These are phyloP conservation scores for Drosophila equinoxialis DNA, from an alignment of 1,140 invertebrate genomes.

Conservation along the genomic window DNA sequence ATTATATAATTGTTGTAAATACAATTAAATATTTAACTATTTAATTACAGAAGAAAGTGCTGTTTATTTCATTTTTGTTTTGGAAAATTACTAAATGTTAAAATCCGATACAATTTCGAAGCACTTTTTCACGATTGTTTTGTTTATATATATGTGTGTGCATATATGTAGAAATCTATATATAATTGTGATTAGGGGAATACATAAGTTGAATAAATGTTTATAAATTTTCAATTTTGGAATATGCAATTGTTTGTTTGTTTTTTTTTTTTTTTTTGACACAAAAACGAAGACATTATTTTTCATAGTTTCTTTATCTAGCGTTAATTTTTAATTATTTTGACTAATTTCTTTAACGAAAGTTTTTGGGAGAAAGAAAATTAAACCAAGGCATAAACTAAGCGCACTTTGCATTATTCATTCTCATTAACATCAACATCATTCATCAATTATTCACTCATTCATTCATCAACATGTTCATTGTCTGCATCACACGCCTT, in stretches of 20 bases:
- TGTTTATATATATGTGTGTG: conserved; percentile 32
- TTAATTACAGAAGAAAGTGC: conserved; percentile 64
- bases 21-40: conserved; percentile 77
- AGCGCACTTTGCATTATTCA: conserved; percentile 37
- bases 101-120: conserved; percentile 29
- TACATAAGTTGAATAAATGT: conserved; percentile 46
- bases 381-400: conserved; percentile 28
- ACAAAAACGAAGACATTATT: conserved; percentile 21
- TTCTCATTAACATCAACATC: background rate
- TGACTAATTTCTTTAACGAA: conserved; percentile 31
- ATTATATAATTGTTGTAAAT: conserved; percentile 70
- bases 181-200: conserved; percentile 35
- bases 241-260: conserved; percentile 51
- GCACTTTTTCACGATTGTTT: conserved; percentile 21
- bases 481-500: conserved; percentile 29
- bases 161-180: conserved; percentile 19
- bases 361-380: conserved; percentile 2
- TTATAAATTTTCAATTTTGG: conserved; percentile 47
- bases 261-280: conserved; percentile 44
- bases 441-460: background rate
- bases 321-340: conserved; percentile 21
- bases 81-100: conserved; percentile 39
- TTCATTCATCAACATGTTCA: background rate
- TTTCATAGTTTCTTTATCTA: conserved; percentile 14
- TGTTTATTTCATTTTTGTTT: background rate